Base-by-base conservation (phyloP, 2,797 vertebrate genomes). In the Rhinella marina region DNA sequence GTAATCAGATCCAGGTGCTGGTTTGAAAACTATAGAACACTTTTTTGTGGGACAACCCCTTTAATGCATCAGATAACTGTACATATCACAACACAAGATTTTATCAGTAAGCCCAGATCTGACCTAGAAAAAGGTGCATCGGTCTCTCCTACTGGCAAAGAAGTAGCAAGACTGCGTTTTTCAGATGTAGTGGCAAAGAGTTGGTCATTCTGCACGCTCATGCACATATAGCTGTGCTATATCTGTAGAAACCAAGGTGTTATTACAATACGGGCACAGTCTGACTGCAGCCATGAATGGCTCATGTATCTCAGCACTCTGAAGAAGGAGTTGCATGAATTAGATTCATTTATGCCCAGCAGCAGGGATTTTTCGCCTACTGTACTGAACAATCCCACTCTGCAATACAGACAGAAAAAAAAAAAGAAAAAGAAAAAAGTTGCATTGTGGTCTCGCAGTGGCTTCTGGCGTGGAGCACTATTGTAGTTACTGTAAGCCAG, bases 401-500 rank as follows among this genome's bases (percentile, higher is more conserved):
- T 48, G 59, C 80, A 64, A 66, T 81, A 66, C 80, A 66, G 61
- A 57, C 32, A 14, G 29, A 50, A 50, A 9, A 50, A n/a, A 48
- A 41, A 41, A 41, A 62, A 85, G 41, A 41, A 62, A 13, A 41
- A 48, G 25, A 50, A 66, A 79, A 52, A 76, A 54, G 41, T 85
- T 76, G 76, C 82, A 88, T 88, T 88, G 83, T 82, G 78, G 88
- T 68, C 78, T 86, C 76, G n/a, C 59, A 76, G 70, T 70, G 76
- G 83, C 61, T 52, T 77, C 59, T 85, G 79, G 66, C 84, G 62
- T 41, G 19, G 48, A 48, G 70, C 78, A 81, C 50, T 82, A 82
- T 85, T 81, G 82, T 80, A 81, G 82, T 88, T 88, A 88, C 87
- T 84, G 88, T 86, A 88, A 85, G 84, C 64, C 88, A 50, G 70